Evolutionary conservation across 92 coral and sea anemone genomes (phyloP), one percentile per base, ranked within the genome.

Genomic region (Bergia puertoricense): DNA sequence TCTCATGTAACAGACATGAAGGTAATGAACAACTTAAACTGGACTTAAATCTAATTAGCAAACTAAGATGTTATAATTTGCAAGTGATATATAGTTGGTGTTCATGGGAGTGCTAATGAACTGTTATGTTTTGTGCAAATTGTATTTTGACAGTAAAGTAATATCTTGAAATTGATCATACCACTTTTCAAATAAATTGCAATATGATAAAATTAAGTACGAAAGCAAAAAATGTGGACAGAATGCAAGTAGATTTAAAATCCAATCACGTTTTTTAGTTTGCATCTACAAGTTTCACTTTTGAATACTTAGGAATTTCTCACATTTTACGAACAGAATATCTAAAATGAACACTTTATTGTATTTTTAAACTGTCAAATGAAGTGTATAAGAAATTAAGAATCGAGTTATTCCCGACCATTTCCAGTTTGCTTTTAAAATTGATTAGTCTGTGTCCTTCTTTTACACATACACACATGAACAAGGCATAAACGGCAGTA

Each of bases 1-100:
- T 54, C 87, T 71, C 87, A 56, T 42, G 69, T 37, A 39, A 23
- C 22, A 46, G 40, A 46, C n/a, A 37, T 67, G 42, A 71, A 84
- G 87, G 87, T 84, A 84, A 23, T 30, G 18, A 4, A 22, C 1
- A 6, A 18, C 40, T 50, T 23, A 41, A 59, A 18, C 69, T 22
- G 30, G 8, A 7, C 30, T 62, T 62, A 10, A n/a, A 54, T 39
- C 30, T 38, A 80, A 54, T 57, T 15, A 5, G 18, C 71, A 54
- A 11, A 10, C 3, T 4, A 80, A 38, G 16, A 23, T 54, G 37
- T 57, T 37, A 15, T 67, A 80, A 6, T 80, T 54, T 54, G 44
- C 15, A 38, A 57, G 45, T 79, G 74, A 69, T 72, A 1, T 72
- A 44, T 73, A 7, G 77, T 73, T 73, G 77, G 30, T 1, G 13